A percentile compares a stretch with the other conserved stretches of the same genome.
Conservation (phyloP, 2,113 vertebrate genomes). For the Paraplagusia blochii region DNA sequence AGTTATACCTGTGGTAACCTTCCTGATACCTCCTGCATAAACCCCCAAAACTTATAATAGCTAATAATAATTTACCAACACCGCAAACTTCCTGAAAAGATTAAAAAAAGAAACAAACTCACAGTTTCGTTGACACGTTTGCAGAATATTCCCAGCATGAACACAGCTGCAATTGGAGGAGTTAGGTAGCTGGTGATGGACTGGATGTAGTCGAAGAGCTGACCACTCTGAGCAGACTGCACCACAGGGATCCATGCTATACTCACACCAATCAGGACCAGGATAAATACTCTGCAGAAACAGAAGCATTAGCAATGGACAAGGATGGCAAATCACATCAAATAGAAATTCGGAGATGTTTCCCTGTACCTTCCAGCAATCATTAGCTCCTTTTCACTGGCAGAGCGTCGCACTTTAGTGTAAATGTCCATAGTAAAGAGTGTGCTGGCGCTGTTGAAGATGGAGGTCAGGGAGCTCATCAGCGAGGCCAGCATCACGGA, state of each 20-base stretch:
- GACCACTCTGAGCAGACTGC: slow-evolving; percentile 87
- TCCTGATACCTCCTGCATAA: too few relatives aligned
- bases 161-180: slow-evolving; percentile 90
- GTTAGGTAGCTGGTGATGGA: slow-evolving; percentile 91
- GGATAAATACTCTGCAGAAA: slow-evolving; percentile 77
- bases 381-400: slow-evolving; percentile 90
- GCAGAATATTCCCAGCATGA: slow-evolving; percentile 88
- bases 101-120: slow-evolving; percentile 29
- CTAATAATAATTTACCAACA: too few relatives aligned
- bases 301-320: background rate
- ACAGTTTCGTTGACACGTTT: slow-evolving; percentile 90
- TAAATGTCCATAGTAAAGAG: slow-evolving; percentile 97
- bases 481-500: slow-evolving; percentile 96
- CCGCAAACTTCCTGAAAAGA: too few relatives aligned
- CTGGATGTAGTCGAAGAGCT: slow-evolving; percentile 95
- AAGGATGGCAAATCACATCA: background rate
- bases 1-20: too few relatives aligned
- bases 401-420: slow-evolving; percentile 77
- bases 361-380: slow-evolving; percentile 85
- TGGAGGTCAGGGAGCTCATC: slow-evolving; percentile 97
- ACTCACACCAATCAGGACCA: slow-evolving; percentile 86
- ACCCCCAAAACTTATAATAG: too few relatives aligned
- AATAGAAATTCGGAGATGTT: background rate
- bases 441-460: slow-evolving; percentile 96
- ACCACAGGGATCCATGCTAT: slow-evolving; percentile 95